A percentile compares a stretch with the other conserved stretches of the same genome.
Evolutionary conservation across 2,113 vertebrate species (phyloP).

Genomic region (Labrus mixtus): DNA sequence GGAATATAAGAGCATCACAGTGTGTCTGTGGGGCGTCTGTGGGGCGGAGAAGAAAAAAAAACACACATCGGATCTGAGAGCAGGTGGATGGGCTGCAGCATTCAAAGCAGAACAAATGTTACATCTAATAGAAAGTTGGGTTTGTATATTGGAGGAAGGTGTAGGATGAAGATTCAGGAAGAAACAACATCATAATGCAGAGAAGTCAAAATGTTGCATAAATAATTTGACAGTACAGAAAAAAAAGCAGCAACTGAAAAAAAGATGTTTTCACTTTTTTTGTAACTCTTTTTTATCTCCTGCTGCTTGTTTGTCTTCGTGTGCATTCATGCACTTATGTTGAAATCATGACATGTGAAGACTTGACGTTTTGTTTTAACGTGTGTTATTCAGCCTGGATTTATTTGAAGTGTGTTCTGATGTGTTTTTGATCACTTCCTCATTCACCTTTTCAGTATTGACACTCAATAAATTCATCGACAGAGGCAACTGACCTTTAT

Average conservation of each 20-base stretch:
- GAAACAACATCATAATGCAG: neutral
- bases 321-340: too few relatives aligned
- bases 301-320: too few relatives aligned
- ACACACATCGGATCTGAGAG: conserved; percentile 14
- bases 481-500: neutral
- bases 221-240: too few relatives aligned
- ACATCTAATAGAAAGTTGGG: conserved; percentile 1
- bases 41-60: conserved; percentile 32
- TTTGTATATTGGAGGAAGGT: too few relatives aligned
- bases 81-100: conserved; percentile 40
- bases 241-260: too few relatives aligned
- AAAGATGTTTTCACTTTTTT: too few relatives aligned
- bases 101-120: conserved; percentile 15
- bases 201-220: too few relatives aligned
- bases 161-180: neutral
- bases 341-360: too few relatives aligned
- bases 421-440: neutral
- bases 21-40: conserved; percentile 57
- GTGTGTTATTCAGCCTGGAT: too few relatives aligned
- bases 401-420: neutral
- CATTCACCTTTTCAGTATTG: neutral
- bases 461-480: too few relatives aligned
- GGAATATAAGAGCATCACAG: conserved; percentile 63
- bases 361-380: too few relatives aligned
- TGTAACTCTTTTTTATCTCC: too few relatives aligned